Evolutionary conservation across 2,888 invertebrate genomes (phyloP), one percentile per base, ranked within the genome.

Genomic region (Ophion costatus): DNA sequence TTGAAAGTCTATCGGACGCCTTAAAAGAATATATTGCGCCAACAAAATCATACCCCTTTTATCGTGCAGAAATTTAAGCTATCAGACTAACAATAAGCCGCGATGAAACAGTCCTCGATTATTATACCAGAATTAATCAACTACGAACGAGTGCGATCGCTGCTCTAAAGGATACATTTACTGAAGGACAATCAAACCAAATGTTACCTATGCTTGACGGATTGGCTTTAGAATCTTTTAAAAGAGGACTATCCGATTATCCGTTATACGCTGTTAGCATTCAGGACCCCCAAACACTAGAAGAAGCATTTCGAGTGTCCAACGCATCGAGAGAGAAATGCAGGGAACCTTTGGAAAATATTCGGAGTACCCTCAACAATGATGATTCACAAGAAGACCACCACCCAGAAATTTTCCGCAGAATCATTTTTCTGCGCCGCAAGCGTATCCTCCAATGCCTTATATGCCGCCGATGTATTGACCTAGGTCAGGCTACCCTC

Each of bases 211-310:
- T 29, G 4, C 4, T 4, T 0, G 71, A 86, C 42, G 84, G 80
- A 0, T 63, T 86, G 10, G 86, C 82, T 0, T 57, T 82, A 42
- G 83, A 86, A 56, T 78, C 81, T 14, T 83, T 69, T 51, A 75
- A n/a, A n/a, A 80, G 84, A 33, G 82, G 81, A 0, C 42, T 82
- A 33, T 45, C 84, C 1, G 83, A 83, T 24, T 80, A 86, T 57
- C 64, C 69, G 33, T 17, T 86, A 33, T 86, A 83, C 67, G 86
- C 66, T 0, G 24, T 76, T 1, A 84, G 84, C 45, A 80, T 86
- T 11, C 57, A 79, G 56, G 77, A 71, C 29, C 29, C 61, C 4
- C 22, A 70, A 10, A 63, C 66, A 2, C 9, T 77, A 2, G 56
- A 59, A 70, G 64, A 69, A 5, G 82, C 81, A 0, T 10, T 81